phyloP scores from a whole-genome alignment of 2,113 vertebrate genomes.

The Hassar affinis region DNA sequence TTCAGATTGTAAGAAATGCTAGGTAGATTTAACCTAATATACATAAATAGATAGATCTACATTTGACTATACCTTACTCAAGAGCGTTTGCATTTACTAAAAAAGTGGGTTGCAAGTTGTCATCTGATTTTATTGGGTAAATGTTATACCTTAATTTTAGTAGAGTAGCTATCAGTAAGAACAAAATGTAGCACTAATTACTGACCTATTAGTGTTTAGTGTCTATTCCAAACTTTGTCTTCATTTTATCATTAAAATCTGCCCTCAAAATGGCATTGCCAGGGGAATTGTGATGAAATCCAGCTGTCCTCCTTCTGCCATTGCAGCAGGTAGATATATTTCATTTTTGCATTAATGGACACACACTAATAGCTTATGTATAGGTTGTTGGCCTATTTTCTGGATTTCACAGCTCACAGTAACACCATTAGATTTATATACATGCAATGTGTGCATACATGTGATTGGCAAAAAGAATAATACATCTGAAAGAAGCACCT shows the following conservation, averaged over 20 bases:
- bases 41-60: neutral
- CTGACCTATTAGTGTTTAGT: neutral
- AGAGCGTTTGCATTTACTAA: neutral
- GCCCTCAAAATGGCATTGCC: neutral
- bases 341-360: neutral
- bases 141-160: neutral
- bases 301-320: slow-evolving; percentile 13
- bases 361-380: neutral
- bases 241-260: neutral
- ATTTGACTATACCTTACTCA: neutral
- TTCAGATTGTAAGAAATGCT: neutral
- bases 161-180: neutral
- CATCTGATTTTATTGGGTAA: neutral
- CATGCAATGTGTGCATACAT: neutral
- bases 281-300: slow-evolving; percentile 4
- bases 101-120: neutral
- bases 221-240: neutral
- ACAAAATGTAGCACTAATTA: neutral
- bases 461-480: neutral
- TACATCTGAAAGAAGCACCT: neutral
- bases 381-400: neutral
- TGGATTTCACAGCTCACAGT: neutral
- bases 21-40: neutral
- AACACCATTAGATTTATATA: neutral
- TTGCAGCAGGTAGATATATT: neutral